Base-by-base conservation (phyloP, 2,797 vertebrate genomes). In the Acipenser transmontanus region DNA sequence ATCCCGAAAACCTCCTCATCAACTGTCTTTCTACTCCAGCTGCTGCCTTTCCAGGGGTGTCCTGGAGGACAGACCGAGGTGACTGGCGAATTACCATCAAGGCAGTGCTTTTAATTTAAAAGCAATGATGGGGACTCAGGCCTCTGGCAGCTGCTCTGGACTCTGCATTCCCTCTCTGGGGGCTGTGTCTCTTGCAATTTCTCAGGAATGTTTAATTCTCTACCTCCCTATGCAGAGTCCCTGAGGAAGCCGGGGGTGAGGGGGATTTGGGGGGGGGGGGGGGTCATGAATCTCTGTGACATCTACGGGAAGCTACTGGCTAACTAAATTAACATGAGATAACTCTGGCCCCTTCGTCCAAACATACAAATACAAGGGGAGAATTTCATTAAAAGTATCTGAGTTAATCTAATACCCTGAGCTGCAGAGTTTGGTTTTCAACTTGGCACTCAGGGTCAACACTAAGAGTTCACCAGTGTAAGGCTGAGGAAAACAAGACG, bases 261-360 rank as follows among this genome's bases (percentile, higher is more conserved):
- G 11, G 49, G 7, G 8, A 49, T 12, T 12, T 4, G 82, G 85
- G 85, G 13, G 8, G 13, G 57, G 85, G 17, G 57, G 13, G 57
- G 10, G 17, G 7, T 7, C 59, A 60, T 1, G 14, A 61, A 10
- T 9, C 86, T 85, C 83, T 87, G 85, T 84, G 88, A 93, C 87
- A 86, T 93, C n/a, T n/a, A n/a, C n/a, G n/a, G n/a, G n/a, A 93
- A 95, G 93, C 93, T 94, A 95, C 93, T 94, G 92, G 93, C 94
- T 96, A 97, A 97, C 93, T 93, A 92, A 95, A 95, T 98, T 96
- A 98, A 91, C 93, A 95, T 92, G 92, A 97, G 95, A 97, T 95
- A 97, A 94, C 89, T 91, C 87, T 80, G 87, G 88, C 85, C 88
- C 8, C 66, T 63, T 34, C 85, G 85, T 87, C 87, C 81, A 84